A percentile compares a stretch with the other conserved stretches of the same genome.
Evolutionary conservation across 2,113 vertebrate species (phyloP).

Genomic region (Chionomys nivalis): DNA sequence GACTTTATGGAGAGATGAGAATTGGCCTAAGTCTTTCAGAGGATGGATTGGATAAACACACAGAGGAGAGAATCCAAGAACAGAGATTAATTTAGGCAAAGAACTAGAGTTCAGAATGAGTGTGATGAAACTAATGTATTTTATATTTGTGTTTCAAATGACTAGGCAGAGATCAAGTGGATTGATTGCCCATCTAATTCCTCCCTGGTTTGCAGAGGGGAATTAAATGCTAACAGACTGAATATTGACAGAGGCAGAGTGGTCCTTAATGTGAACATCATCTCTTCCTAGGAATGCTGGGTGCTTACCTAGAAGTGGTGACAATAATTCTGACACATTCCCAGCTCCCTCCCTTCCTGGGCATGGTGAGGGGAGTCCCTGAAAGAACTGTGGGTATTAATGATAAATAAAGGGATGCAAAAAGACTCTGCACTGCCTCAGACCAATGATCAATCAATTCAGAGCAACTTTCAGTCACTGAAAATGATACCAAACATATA

Average conservation of each 20-base stretch:
- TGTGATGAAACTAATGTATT: constrained; percentile 55
- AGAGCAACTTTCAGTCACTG: constrained; percentile 25
- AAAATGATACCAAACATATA: constrained; percentile 48
- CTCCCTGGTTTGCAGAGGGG: constrained; percentile 45
- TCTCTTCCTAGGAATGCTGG: not conserved
- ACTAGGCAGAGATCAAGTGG: constrained; percentile 66
- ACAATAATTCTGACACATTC: not conserved
- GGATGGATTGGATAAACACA: constrained; percentile 46
- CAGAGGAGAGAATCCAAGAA: constrained; percentile 51
- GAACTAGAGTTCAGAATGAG: constrained; percentile 51
- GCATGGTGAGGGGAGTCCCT: not conserved
- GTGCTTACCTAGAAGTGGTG: not conserved
- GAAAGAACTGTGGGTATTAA: constrained; percentile 10
- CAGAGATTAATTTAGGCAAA: constrained; percentile 38
- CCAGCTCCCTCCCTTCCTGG: not conserved
- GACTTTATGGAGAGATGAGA: constrained; percentile 46
- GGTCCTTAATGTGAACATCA: not conserved
- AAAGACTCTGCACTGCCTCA: not conserved
- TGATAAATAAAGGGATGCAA: constrained; percentile 21
- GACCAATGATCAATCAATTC: constrained; percentile 56
- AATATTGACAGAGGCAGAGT: constrained; percentile 14
- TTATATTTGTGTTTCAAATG: constrained; percentile 73
- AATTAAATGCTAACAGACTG: constrained; percentile 54
- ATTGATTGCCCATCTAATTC: constrained; percentile 57
- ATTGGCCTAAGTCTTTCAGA: constrained; percentile 34